Conservation (phyloP, 2,888 invertebrate species). For the Morinoia aosen region DNA sequence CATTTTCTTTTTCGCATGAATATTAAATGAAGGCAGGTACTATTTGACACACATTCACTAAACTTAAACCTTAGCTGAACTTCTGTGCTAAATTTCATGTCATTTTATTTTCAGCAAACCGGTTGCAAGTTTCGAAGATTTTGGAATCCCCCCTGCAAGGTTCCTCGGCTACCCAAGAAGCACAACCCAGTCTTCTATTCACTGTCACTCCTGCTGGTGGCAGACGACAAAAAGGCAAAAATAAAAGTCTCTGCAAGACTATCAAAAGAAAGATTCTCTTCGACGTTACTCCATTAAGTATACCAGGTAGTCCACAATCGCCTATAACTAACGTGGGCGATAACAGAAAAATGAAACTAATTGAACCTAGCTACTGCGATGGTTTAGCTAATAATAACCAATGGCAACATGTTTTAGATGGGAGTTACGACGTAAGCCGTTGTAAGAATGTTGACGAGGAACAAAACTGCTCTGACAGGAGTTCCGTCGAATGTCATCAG, state of each 20-base stretch:
- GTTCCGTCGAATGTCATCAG: background rate
- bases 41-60: background rate
- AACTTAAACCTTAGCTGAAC: background rate
- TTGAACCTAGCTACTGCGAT: background rate
- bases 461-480: background rate
- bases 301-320: background rate
- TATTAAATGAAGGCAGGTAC: background rate
- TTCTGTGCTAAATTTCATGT: background rate
- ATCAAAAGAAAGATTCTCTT: background rate
- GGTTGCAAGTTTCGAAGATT: background rate
- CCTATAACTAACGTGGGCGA: background rate
- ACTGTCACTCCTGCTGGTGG: background rate
- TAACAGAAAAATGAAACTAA: background rate
- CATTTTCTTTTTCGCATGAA: background rate
- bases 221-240: background rate
- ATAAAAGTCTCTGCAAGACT: background rate
- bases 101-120: background rate
- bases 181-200: background rate
- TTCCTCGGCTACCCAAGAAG: background rate
- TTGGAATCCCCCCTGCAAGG: background rate
- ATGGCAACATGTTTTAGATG: background rate
- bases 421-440: background rate
- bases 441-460: background rate
- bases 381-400: background rate
- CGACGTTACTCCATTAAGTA: background rate